Evolutionary conservation across 1,140 invertebrate species (phyloP).

Genomic region (Aphis craccivora): DNA sequence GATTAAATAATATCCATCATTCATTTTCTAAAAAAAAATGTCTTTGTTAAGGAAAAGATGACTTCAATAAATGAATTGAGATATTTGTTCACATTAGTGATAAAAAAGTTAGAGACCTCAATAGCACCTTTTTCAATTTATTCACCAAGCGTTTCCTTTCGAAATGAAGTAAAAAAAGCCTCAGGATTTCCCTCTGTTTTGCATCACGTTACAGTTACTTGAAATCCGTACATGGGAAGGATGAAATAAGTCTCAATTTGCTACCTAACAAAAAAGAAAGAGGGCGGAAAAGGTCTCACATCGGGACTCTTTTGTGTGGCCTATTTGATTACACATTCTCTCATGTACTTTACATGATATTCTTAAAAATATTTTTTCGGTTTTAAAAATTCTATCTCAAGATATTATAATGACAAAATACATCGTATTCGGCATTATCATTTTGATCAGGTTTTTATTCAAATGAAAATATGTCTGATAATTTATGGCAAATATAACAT

Average conservation of each 20-base stretch:
- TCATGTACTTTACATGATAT: slow-evolving; percentile 42
- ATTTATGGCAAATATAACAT: neutral
- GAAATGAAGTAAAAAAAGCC: slow-evolving; percentile 34
- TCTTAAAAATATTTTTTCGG: neutral
- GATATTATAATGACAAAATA: slow-evolving; percentile 25
- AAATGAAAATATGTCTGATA: neutral
- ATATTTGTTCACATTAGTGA: slow-evolving; percentile 38
- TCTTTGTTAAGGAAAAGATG: neutral
- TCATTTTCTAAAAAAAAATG: neutral
- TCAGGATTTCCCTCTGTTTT: slow-evolving; percentile 41
- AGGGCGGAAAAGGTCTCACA: slow-evolving; percentile 38
- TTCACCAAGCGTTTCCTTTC: slow-evolving; percentile 35
- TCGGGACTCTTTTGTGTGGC: slow-evolving; percentile 41
- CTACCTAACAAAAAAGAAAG: slow-evolving; percentile 29
- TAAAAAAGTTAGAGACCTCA: slow-evolving; percentile 8
- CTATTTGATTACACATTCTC: slow-evolving; percentile 43
- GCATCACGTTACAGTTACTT: slow-evolving; percentile 34
- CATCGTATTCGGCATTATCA: neutral
- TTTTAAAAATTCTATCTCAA: slow-evolving; percentile 24
- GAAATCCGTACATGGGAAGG: neutral
- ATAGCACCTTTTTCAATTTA: slow-evolving; percentile 49
- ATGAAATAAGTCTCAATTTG: slow-evolving; percentile 47
- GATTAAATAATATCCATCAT: neutral
- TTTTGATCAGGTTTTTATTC: neutral
- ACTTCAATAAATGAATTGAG: neutral